phyloP scores from a whole-genome alignment of 2,888 invertebrate species.

The Cosmia trapezina region DNA sequence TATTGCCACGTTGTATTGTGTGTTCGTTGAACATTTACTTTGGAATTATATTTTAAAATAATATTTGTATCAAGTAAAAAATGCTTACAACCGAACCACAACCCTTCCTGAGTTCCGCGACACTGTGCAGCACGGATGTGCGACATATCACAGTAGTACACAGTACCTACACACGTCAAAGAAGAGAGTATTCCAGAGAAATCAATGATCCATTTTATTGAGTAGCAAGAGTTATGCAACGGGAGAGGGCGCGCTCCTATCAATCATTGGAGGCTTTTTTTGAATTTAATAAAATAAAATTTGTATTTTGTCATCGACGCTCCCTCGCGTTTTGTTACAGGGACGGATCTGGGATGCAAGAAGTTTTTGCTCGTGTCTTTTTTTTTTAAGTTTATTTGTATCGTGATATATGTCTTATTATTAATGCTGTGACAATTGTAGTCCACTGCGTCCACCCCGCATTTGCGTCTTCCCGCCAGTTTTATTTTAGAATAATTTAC shows the following conservation, averaged over 20 bases:
- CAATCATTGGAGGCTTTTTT: constrained; percentile 90
- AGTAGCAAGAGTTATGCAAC: constrained; percentile 87
- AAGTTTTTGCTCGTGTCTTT: neutral
- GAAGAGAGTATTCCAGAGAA: constrained; percentile 63
- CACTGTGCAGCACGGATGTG: constrained; percentile 34
- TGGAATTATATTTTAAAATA: neutral
- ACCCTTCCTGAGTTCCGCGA: constrained; percentile 40
- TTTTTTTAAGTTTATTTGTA: neutral
- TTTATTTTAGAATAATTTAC: neutral
- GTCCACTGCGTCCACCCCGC: no score
- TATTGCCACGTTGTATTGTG: neutral
- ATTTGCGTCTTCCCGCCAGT: neutral
- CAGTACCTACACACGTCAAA: constrained; percentile 49
- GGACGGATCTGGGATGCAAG: constrained; percentile 69
- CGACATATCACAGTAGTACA: constrained; percentile 8
- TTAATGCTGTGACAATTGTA: neutral
- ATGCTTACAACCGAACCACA: neutral
- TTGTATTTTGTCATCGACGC: constrained; percentile 91
- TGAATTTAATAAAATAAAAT: constrained; percentile 91
- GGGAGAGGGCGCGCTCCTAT: constrained; percentile 86
- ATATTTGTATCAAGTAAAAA: neutral
- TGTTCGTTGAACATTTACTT: neutral
- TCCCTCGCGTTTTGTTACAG: constrained; percentile 85
- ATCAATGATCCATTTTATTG: constrained; percentile 88
- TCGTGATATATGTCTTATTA: neutral